Conservation (phyloP, 2,113 vertebrate species). For the Balaeniceps rex region DNA sequence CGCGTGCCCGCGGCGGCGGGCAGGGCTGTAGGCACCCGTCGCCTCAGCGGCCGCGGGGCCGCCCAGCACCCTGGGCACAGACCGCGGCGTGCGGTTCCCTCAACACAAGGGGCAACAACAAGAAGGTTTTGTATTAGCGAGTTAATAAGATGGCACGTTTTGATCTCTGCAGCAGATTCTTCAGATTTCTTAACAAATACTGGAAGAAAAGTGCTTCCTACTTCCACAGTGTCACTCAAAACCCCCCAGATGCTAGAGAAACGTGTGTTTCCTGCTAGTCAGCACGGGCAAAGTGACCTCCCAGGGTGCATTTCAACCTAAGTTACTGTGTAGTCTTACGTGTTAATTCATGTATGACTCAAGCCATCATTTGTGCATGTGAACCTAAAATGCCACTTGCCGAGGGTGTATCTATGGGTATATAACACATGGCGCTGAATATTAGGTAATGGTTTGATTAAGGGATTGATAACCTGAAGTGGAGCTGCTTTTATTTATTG, state of each 20-base stretch:
- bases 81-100: fast-evolving
- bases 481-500: neutral
- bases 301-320: fast-evolving
- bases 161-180: neutral
- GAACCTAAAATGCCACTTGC: neutral
- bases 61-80: fast-evolving
- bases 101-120: neutral
- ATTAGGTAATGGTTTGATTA: neutral
- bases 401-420: neutral
- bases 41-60: too few species aligned
- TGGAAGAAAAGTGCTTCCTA: neutral
- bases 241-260: neutral
- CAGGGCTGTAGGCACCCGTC: fast-evolving
- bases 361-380: neutral
- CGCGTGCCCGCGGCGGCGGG: too few species aligned
- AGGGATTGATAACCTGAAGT: neutral
- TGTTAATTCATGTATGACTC: neutral
- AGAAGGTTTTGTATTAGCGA: neutral
- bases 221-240: too few species aligned
- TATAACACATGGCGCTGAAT: too few species aligned
- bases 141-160: too few species aligned
- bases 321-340: neutral
- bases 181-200: too few species aligned
- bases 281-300: neutral
- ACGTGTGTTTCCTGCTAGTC: neutral